Base-by-base conservation (phyloP, 2,888 invertebrate species). In the Scotopteryx bipunctaria region DNA sequence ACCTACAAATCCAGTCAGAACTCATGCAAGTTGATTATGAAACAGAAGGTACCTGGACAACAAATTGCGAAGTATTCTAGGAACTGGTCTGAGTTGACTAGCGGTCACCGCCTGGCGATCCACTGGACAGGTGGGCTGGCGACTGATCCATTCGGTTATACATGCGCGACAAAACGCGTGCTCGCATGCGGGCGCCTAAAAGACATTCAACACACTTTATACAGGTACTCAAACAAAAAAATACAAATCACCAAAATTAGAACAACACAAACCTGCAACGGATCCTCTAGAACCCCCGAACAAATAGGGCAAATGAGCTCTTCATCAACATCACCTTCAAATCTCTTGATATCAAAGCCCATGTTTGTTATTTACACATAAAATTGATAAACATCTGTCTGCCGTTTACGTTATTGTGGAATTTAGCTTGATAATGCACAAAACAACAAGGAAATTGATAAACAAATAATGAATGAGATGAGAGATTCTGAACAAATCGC, bases 231-330 rank as follows among this genome's bases (percentile, higher is more conserved):
- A 41, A 31, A 21, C 9, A 17, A 17, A 47, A 53, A 27, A 19
- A 13, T 8, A 35, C 9, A 16, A 46, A 29, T 31, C 3, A 36
- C 6, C 8, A 3, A 23, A 46, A 15, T 21, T 47, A 38, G 42
- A 59, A 38, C 11, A 29, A 13, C 14, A 75, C 77, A 70, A 89
- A 97, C 97, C 95, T 98, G 98, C 57, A 98, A 91, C 33, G 98
- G 98, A 78, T 98, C 98, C 77, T 98, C 98, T 47, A 99, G 88
- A 60, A 99, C 98, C 63, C 97, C 96, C 59, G 97, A 97, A 88
- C 98, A 99, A 86, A 99, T 98, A 62, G 98, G 96, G 78, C 98
- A 99, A 69, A 98, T 94, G 58, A 99, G 92, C 91, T 99, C 99
- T 91, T 98, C 98, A 87, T 99, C 98, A 66, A 99, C 98, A 83